Percentiles rank a stretch among this genome's conserved stretches.
Conservation (phyloP, 2,797 vertebrate species). For the Liparis tanakae region DNA sequence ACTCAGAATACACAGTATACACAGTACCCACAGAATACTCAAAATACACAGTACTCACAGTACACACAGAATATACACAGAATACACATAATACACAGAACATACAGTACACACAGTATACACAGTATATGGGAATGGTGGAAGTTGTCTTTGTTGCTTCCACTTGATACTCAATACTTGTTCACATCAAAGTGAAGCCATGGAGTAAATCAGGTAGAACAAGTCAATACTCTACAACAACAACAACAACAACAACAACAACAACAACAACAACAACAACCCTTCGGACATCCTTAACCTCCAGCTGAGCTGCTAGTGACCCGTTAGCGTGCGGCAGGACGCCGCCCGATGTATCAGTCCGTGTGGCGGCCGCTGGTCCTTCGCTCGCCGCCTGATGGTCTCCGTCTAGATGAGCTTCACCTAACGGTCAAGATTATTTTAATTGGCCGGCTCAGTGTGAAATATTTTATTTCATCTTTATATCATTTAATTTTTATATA, state of each 20-base stretch:
- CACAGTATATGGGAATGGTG: background rate
- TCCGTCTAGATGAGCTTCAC: background rate
- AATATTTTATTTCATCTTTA: background rate
- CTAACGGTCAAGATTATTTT: background rate
- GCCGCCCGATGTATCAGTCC: conserved; percentile 24
- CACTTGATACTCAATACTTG: background rate
- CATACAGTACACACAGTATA: background rate
- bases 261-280: conserved; percentile 15
- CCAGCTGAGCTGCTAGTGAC: conserved; percentile 32
- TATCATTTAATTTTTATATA: background rate
- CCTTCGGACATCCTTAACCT: conserved; percentile 26
- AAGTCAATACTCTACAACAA: conserved; percentile 29
- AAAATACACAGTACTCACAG: no score
- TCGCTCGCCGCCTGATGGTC: background rate
- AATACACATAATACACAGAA: no score
- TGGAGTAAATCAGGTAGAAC: conserved; percentile 26
- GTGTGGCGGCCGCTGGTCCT: conserved; percentile 12
- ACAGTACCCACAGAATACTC: no score
- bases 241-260: conserved; percentile 11
- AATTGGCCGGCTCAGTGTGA: background rate
- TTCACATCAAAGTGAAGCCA: conserved; percentile 14
- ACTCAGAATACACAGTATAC: no score
- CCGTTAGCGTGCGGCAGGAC: conserved; percentile 26
- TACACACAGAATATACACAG: no score
- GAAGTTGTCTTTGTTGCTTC: background rate